These are phyloP conservation scores for Selene dorsalis DNA, from an alignment of 2,797 vertebrate genomes.

Conservation along the genomic window DNA sequence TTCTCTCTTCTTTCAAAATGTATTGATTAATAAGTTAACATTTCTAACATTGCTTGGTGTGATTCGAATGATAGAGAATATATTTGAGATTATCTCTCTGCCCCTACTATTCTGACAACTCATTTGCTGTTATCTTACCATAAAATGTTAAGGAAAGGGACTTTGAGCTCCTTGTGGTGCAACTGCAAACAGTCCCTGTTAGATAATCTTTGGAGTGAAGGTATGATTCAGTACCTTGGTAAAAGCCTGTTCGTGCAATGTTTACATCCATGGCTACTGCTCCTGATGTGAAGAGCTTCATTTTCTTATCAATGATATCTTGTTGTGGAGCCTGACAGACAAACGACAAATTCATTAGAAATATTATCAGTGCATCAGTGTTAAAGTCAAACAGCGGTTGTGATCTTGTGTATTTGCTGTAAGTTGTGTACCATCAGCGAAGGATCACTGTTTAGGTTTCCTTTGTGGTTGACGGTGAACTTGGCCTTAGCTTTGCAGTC, in stretches of 20 bases:
- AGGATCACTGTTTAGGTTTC: conserved; percentile 20
- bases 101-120: not conserved
- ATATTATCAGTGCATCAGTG: not conserved
- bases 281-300: conserved; percentile 73
- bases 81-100: not conserved
- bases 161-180: conserved; percentile 26
- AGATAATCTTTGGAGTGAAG: not conserved
- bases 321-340: conserved; percentile 68
- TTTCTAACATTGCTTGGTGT: not conserved
- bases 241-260: conserved; percentile 62
- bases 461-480: conserved; percentile 59
- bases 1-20: not conserved
- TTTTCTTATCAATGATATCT: conserved; percentile 60
- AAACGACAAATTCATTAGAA: conserved; percentile 1
- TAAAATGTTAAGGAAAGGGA: not conserved
- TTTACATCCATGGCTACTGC: conserved; percentile 73
- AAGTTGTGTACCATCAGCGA: conserved; percentile 30
- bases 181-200: not conserved
- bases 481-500: conserved; percentile 66
- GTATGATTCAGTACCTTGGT: conserved; percentile 42
- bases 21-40: not conserved
- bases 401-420: not conserved
- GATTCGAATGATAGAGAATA: not conserved
- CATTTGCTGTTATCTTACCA: conserved; percentile 20
- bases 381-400: not conserved